Evolutionary conservation across 2,113 vertebrate species (phyloP), one percentile per base, ranked within the genome.

Genomic region (Athene cunicularia): DNA sequence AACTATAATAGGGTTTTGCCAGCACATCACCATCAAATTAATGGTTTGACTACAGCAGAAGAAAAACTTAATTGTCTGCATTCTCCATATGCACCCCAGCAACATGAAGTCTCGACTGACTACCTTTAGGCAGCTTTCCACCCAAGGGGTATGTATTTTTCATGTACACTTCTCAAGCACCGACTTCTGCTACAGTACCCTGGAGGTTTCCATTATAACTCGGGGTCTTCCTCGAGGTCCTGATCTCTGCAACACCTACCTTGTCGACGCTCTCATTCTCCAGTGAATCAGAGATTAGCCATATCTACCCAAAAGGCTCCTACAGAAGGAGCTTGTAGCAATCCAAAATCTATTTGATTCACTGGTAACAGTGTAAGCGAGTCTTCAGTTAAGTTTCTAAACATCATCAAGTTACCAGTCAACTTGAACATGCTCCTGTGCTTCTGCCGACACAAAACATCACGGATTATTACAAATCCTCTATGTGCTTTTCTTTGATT

Each of bases 331-430:
- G 14, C 14, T 33, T 4, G 11, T 4, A 79, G 11, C 9, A 41
- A 45, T 26, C 47, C 41, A 16, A 43, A 37, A 76, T 8, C 35
- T 15, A 14, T 26, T 49, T 21, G 39, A 66, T 13, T 41, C 52
- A 8, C 7, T 2, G 9, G 1, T 3, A 41, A 52, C 8, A 14
- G 14, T 1, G 10, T 1, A 0, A 71, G 7, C 11, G 0, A 71
- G 7, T 12, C 37, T 64, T 20, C n/a, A n/a, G 24, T 19, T 12
- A 70, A 71, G 24, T 74, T 84, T 37, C 59, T 32, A n/a, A 70
- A 52, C 2, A 22, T 5, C 37, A 71, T 7, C 19, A 4, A 77
- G 41, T 28, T 27, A 49, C 7, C 68, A 33, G 15, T 12, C 12
- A 95, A 73, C 45, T 22, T 32, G 43, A 60, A 49, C 49, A 9